Percentiles rank a stretch among this genome's conserved stretches.
Evolutionary conservation across 2,888 invertebrate genomes (phyloP).

Genomic region (Bombylius major): DNA sequence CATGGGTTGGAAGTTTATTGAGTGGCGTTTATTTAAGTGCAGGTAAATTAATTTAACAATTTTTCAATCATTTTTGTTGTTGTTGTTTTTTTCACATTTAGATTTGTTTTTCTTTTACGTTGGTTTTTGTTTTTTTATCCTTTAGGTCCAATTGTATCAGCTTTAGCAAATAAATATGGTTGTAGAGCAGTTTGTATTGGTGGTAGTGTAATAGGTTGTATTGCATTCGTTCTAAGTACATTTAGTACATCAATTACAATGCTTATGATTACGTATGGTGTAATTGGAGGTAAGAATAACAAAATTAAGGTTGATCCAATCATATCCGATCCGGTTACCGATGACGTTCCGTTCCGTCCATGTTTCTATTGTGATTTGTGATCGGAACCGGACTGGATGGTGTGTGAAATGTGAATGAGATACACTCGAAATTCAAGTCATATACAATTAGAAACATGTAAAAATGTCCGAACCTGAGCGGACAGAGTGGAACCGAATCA

Average conservation of each 20-base stretch:
- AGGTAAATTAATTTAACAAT: slow-evolving; percentile 40
- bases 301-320: background rate
- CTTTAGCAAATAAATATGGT: slow-evolving; percentile 90
- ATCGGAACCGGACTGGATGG: background rate
- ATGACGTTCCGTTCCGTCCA: no score
- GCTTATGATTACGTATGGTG: slow-evolving; percentile 87
- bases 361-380: background rate
- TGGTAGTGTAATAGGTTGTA: slow-evolving; percentile 73
- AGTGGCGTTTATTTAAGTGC: slow-evolving; percentile 92
- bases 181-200: slow-evolving; percentile 88
- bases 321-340: no score
- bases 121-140: background rate
- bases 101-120: background rate
- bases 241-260: slow-evolving; percentile 75
- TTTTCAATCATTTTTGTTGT: no score
- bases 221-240: slow-evolving; percentile 77
- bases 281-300: slow-evolving; percentile 65
- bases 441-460: no score
- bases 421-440: no score
- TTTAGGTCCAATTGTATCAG: slow-evolving; percentile 83
- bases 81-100: background rate
- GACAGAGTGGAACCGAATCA: no score
- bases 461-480: no score
- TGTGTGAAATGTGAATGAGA: no score
- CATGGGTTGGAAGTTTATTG: slow-evolving; percentile 89